Base-by-base conservation (phyloP, 23 tunicate species). In the Ciona savignyi region DNA sequence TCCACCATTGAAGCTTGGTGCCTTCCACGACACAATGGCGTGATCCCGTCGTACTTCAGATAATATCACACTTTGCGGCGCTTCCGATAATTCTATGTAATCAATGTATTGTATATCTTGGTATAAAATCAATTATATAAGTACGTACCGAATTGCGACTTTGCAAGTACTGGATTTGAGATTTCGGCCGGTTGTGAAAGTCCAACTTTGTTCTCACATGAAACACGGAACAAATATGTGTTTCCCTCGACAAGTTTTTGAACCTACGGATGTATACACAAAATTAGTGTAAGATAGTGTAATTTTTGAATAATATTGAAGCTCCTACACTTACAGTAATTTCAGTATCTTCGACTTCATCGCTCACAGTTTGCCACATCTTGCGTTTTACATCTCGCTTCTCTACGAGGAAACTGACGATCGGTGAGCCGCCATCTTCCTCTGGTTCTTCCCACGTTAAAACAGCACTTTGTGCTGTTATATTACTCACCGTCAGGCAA, bases 381-480 rank as follows among this genome's bases (percentile, higher is more conserved):
- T 86, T 78, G 23, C 95, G 51, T 51, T 86, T 82, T 31, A 79
- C 67, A 33, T 86, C 95, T n/a, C 88, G 77, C 51, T 86, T 86
- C 65, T 93, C 94, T 3, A 93, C 88, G 0, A 82, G 33, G 63
- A 78, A 93, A 62, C 78, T 74, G n/a, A 74, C 72, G 56, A 93
- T 78, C 2, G 85, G 93, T 11, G 80, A 35, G 63, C 98, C 98
- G 23, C 98, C 98, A 65, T 93, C 98, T 35, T 93, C 81, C 33
- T 81, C 88, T 0, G 98, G 98, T 70, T 93, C 94, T 27, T 86
- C 84, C 98, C 98, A 93, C 51, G 51, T 33, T 32, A 93, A 64
- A 1, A 78, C 74, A 31, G 81, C 93, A 35, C 77, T 63, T 62
- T 78, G 63, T 0, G 68, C 77, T 21, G 98, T 93, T 9, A 93